Base-by-base conservation (phyloP, 2,113 vertebrate genomes). In the Dicaeum eximium region DNA sequence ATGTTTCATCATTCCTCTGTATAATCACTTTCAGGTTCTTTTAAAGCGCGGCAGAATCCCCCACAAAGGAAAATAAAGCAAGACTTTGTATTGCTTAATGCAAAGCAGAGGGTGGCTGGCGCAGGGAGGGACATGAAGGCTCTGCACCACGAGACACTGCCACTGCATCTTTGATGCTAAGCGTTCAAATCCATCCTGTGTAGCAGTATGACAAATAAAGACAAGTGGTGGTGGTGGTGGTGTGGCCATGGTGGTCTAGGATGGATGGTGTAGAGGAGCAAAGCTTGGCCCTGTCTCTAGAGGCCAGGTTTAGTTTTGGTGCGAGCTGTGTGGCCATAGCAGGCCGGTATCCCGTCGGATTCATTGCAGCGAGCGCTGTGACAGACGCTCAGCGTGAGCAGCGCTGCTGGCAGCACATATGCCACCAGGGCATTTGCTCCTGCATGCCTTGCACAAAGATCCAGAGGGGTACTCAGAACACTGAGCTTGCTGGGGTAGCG, bases 11-110 rank as follows among this genome's bases (percentile, higher is more conserved):
- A 42, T 69, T 82, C 31, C 20, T 70, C 61, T 62, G 20, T 88
- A 14, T 95, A 88, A 92, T 95, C 66, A 72, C 62, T 87, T 92
- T 82, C 83, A 93, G 72, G 57, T 51, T 88, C 58, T 44, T 82
- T 81, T 82, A 88, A 50, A 88, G 72, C 20, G 5, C 50, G 61
- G 27, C 51, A 70, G 70, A 84, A 79, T 87, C 37, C 70, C 60
- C 24, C 22, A 2, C 4, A 67, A 85, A 62, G n/a, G 18, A 45
- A 94, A 86, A 72, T 66, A 72, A 85, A 92, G 35, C 21, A 62
- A 20, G 47, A 35, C 45, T 67, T 77, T 3, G 1, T 67, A 4
- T 42, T 35, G 37, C 25, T 51, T 86, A 95, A 81, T 80, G 69
- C 37, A 91, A 92, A 88, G 58, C 67, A 87, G 82, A 84, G 38